A percentile compares a stretch with the other conserved stretches of the same genome.
phyloP scores from a whole-genome alignment of 2,113 vertebrate species.

The Malaclemys terrapin region DNA sequence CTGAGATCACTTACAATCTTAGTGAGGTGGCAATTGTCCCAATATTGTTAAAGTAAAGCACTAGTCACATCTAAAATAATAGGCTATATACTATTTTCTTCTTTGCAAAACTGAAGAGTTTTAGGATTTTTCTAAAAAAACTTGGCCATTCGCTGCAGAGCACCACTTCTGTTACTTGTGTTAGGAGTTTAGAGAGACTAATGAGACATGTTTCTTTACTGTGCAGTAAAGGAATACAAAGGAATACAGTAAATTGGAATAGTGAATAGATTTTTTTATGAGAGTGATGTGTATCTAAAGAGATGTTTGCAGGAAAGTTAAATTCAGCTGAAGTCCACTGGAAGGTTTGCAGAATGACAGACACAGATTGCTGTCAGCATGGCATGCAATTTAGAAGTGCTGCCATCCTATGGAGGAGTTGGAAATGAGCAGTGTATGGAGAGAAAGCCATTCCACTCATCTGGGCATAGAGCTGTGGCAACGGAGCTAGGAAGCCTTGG shows the following conservation, averaged over 20 bases:
- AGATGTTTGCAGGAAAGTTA: background rate
- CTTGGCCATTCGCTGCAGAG: background rate
- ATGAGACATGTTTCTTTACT: background rate
- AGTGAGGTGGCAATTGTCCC: background rate
- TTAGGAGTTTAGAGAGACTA: background rate
- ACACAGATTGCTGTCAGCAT: background rate
- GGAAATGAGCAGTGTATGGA: background rate
- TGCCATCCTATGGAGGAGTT: background rate
- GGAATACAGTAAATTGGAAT: background rate
- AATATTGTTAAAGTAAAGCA: background rate
- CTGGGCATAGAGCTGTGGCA: background rate
- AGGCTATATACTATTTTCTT: background rate
- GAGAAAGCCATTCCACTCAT: background rate
- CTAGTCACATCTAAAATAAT: background rate
- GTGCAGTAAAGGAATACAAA: background rate
- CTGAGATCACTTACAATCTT: background rate
- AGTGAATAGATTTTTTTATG: slow-evolving; percentile 6
- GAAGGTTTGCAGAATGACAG: background rate
- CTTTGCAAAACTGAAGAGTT: background rate
- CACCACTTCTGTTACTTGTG: background rate
- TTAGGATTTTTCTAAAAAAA: background rate
- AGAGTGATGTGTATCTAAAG: background rate
- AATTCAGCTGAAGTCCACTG: background rate
- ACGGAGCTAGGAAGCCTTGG: background rate
- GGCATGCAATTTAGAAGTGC: rapidly evolving